Evolutionary conservation across 1,140 invertebrate species (phyloP).

Genomic region (Drosophila kanapiae): DNA sequence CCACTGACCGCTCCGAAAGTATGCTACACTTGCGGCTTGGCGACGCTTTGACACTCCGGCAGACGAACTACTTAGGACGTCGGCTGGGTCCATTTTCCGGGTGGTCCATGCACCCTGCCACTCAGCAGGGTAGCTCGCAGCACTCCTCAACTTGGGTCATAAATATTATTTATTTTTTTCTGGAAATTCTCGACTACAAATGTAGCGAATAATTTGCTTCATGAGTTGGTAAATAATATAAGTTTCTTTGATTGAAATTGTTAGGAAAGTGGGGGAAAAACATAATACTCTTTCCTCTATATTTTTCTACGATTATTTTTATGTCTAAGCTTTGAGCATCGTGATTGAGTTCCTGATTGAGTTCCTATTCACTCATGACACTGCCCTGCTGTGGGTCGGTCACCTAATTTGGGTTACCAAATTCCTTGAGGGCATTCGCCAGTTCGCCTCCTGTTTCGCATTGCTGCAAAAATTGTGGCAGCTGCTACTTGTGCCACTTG

Average conservation of each 20-base stretch:
- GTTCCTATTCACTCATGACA: neutral
- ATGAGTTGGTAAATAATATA: conserved; percentile 3
- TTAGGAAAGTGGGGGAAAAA: neutral
- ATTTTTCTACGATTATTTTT: neutral
- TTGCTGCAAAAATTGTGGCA: conserved; percentile 66
- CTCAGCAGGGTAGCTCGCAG: conserved; percentile 30
- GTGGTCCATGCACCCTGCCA: conserved; percentile 58
- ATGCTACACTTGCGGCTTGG: conserved; percentile 55
- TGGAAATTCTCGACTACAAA: conserved; percentile 8
- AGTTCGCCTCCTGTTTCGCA: conserved; percentile 37
- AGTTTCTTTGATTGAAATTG: neutral
- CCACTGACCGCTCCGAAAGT: conserved; percentile 59
- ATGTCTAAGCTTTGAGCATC: neutral
- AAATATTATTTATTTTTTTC: conserved; percentile 23
- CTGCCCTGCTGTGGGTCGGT: conserved; percentile 2
- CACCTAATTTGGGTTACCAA: conserved; percentile 12
- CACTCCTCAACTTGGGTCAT: conserved; percentile 24
- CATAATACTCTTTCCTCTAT: too few relatives aligned
- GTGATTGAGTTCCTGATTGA: too few relatives aligned
- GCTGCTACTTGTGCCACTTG: conserved; percentile 80
- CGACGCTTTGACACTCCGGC: conserved; percentile 72
- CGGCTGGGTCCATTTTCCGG: conserved; percentile 60
- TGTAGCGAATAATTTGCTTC: conserved; percentile 19
- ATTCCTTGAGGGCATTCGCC: conserved; percentile 33
- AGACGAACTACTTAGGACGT: conserved; percentile 68